Evolutionary conservation across 2,888 invertebrate genomes (phyloP).

Genomic region (Orchesella flavescens): DNA sequence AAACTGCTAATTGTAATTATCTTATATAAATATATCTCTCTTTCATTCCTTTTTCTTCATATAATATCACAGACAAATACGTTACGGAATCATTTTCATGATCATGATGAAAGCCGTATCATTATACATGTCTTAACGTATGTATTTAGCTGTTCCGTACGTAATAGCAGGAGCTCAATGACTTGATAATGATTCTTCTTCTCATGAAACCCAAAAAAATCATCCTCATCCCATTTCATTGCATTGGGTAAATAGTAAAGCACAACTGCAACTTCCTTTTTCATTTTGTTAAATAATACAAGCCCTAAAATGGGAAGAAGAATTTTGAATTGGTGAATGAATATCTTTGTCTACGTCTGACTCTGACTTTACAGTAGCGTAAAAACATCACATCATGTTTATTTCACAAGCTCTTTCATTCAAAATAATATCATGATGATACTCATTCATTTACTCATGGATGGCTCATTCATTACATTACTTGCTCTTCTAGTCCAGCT

Average conservation of each 20-base stretch:
- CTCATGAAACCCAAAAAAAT: too few relatives aligned
- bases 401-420: too few relatives aligned
- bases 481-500: not conserved
- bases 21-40: not conserved
- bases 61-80: too few relatives aligned
- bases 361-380: too few relatives aligned
- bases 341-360: not conserved
- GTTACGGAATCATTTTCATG: not conserved
- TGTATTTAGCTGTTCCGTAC: not conserved
- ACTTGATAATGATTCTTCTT: conserved; percentile 28
- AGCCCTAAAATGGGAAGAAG: conserved; percentile 9
- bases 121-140: conserved; percentile 14
- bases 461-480: not conserved
- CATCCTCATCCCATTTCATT: too few relatives aligned
- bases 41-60: too few relatives aligned
- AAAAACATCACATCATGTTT: too few relatives aligned
- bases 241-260: conserved; percentile 14
- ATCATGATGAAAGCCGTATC: not conserved
- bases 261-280: conserved; percentile 13
- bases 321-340: not conserved
- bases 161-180: conserved; percentile 13
- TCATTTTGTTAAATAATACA: not conserved
- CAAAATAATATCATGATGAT: too few relatives aligned
- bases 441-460: not conserved
- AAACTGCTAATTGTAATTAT: conserved; percentile 35